Evolutionary conservation across 1,140 invertebrate species (phyloP).

Genomic region (Lethocerus indicus): DNA sequence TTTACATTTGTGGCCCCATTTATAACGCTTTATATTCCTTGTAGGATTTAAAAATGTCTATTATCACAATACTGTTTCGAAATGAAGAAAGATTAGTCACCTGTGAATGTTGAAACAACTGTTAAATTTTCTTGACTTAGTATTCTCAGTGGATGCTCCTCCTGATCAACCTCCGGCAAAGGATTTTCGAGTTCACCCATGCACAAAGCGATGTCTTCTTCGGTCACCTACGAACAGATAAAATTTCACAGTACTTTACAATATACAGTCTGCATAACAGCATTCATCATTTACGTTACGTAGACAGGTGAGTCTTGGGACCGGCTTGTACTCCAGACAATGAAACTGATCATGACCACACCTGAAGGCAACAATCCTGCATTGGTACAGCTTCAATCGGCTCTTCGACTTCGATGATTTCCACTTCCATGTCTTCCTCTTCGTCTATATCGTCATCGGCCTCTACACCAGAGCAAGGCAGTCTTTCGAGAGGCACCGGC

Average conservation of each 20-base stretch:
- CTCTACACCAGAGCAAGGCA: slow-evolving; percentile 12
- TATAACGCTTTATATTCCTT: not conserved
- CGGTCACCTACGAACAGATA: slow-evolving; percentile 42
- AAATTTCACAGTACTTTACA: not conserved
- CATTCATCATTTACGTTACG: not conserved
- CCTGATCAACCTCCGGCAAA: slow-evolving; percentile 48
- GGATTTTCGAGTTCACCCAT: slow-evolving; percentile 58
- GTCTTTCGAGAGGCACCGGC: slow-evolving; percentile 16
- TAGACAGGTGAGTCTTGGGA: not conserved
- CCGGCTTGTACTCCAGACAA: not conserved
- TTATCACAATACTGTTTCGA: not conserved
- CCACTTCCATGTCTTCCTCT: slow-evolving; percentile 59
- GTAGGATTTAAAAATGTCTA: no score
- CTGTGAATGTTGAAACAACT: slow-evolving; percentile 69
- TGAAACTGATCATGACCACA: slow-evolving; percentile 8
- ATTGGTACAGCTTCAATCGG: slow-evolving; percentile 60
- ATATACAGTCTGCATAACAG: not conserved
- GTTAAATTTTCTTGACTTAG: slow-evolving; percentile 80
- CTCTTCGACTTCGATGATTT: slow-evolving; percentile 69
- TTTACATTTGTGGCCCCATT: not conserved
- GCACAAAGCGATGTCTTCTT: slow-evolving; percentile 77
- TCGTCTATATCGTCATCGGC: slow-evolving; percentile 24
- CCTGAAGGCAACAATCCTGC: slow-evolving; percentile 64
- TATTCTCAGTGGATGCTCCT: slow-evolving; percentile 67
- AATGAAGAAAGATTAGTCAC: slow-evolving; percentile 21